These are phyloP conservation scores for Danio jaintianensis DNA, from an alignment of 2,797 vertebrate genomes.

Conservation along the genomic window DNA sequence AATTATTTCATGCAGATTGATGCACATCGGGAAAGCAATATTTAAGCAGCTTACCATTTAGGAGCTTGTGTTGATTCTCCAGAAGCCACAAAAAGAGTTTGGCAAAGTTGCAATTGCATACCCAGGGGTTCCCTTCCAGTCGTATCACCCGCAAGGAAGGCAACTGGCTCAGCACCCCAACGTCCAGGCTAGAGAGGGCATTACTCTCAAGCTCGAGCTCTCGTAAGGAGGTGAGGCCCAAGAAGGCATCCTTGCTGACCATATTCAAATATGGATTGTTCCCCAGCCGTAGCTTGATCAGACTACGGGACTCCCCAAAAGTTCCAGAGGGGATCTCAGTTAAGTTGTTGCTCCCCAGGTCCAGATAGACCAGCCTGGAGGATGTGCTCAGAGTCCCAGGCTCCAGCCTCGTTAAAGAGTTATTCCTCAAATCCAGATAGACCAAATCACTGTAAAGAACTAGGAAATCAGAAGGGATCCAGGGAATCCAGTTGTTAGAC, in stretches of 20 bases:
- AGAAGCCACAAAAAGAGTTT: conserved; percentile 91
- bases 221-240: conserved; percentile 85
- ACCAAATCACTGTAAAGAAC: conserved; percentile 91
- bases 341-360: conserved; percentile 91
- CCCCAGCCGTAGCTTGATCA: conserved; percentile 88
- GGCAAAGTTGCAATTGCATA: conserved; percentile 91
- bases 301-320: conserved; percentile 85
- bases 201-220: conserved; percentile 90
- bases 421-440: conserved; percentile 92
- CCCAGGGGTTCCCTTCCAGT: conserved; percentile 93
- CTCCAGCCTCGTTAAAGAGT: conserved; percentile 85
- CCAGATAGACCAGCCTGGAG: conserved; percentile 88
- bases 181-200: conserved; percentile 81
- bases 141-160: conserved; percentile 84
- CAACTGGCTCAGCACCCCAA: conserved; percentile 81
- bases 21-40: conserved; percentile 4
- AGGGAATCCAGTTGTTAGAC: conserved; percentile 89
- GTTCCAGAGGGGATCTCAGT: conserved; percentile 85
- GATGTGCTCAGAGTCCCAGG: conserved; percentile 88
- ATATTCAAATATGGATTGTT: conserved; percentile 85
- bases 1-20: neutral
- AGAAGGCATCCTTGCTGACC: conserved; percentile 85
- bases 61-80: conserved; percentile 87
- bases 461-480: conserved; percentile 89
- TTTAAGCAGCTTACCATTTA: conserved; percentile 81